Conservation (phyloP, 1,140 invertebrate genomes). For the Macrobrachium nipponense region DNA sequence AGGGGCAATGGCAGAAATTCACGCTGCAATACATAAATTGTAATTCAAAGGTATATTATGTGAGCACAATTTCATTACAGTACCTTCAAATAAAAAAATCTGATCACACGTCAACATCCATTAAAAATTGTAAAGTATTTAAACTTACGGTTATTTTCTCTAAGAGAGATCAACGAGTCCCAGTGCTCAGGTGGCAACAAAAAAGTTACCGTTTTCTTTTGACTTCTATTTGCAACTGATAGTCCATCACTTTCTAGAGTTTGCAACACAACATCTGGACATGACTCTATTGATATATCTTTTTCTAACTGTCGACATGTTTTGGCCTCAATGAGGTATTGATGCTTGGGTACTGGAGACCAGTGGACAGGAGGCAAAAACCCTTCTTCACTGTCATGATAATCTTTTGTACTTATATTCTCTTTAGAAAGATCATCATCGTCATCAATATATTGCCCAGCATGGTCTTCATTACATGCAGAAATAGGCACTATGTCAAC, state of each 20-base stretch:
- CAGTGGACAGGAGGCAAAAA: neutral
- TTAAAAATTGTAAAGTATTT: neutral
- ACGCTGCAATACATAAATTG: too few species aligned
- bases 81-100: too few species aligned
- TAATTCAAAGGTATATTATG: too few species aligned
- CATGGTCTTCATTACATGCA: too few species aligned
- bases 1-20: too few species aligned
- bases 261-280: conserved; percentile 48
- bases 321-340: neutral
- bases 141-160: conserved; percentile 42
- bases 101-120: too few species aligned
- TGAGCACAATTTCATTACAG: too few species aligned
- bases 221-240: neutral
- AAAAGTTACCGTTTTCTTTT: conserved; percentile 52
- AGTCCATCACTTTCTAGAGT: conserved; percentile 34
- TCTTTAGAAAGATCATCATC: too few species aligned
- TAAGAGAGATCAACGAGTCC: conserved; percentile 52
- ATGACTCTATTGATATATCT: conserved; percentile 38
- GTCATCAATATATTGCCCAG: too few species aligned
- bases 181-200: conserved; percentile 54
- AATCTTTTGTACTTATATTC: neutral
- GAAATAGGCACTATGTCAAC: too few species aligned
- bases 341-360: neutral
- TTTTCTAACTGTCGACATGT: neutral
- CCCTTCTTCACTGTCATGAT: neutral